Percentiles rank a stretch among this genome's conserved stretches.
These are phyloP conservation scores for Meandrina meandrites DNA, from an alignment of 92 coral and sea anemone genomes.

Conservation along the genomic window DNA sequence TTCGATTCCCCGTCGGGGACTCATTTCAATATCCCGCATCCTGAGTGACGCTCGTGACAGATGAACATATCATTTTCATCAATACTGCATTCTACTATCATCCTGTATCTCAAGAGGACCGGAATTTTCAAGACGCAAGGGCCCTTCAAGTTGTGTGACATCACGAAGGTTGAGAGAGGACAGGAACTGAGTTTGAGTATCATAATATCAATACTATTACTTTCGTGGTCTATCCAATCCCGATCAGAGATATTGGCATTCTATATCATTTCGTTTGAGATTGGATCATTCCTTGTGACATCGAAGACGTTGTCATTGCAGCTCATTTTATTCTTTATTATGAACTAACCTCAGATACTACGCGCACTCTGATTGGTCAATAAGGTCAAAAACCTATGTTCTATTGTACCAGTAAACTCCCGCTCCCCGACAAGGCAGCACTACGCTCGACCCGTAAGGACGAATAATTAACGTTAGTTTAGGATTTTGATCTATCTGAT, in stretches of 20 bases:
- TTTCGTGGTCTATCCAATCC: background rate
- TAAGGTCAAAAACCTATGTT: too few species aligned
- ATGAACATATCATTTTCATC: too few species aligned
- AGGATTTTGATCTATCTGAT: too few species aligned
- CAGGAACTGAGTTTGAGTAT: background rate
- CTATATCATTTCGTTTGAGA: background rate
- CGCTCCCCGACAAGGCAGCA: too few species aligned
- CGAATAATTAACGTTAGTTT: too few species aligned
- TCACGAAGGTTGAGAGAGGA: slow-evolving; percentile 38
- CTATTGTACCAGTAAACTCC: too few species aligned
- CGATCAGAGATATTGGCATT: background rate
- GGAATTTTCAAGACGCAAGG: background rate
- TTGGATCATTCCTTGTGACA: background rate
- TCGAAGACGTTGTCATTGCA: background rate
- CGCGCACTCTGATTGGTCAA: too few species aligned
- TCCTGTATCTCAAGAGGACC: slow-evolving; percentile 14
- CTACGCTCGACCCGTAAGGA: too few species aligned
- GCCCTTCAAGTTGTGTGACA: background rate
- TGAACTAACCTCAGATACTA: too few species aligned
- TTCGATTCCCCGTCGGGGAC: too few species aligned
- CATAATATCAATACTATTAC: background rate
- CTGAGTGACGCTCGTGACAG: too few species aligned
- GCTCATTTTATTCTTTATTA: background rate
- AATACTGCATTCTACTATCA: slow-evolving; percentile 25
- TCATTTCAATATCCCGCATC: too few species aligned